Conservation (phyloP, 1,140 invertebrate genomes). For the Drosophila hydei region DNA sequence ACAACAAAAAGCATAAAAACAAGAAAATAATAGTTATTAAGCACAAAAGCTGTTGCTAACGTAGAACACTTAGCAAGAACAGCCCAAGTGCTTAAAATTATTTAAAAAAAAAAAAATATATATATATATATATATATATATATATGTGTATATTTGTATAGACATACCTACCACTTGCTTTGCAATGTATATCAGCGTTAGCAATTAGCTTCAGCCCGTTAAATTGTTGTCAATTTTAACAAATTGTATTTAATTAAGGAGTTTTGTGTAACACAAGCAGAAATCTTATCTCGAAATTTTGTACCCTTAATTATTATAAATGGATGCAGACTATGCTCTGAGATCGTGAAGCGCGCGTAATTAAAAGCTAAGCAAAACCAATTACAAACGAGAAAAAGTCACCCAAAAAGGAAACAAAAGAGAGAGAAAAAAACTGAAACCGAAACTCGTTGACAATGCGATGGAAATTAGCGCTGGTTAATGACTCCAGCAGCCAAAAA, state of each 20-base stretch:
- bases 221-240: slow-evolving; percentile 45
- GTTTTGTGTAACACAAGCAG: slow-evolving; percentile 33
- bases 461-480: slow-evolving; percentile 43
- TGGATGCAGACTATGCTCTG: slow-evolving; percentile 23
- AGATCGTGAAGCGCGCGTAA: slow-evolving; percentile 37
- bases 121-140: background rate
- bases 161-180: background rate
- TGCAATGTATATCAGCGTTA: background rate
- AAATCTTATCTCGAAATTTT: slow-evolving; percentile 25
- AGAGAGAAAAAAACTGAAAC: background rate
- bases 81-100: slow-evolving; percentile 12
- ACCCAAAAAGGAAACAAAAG: slow-evolving; percentile 4
- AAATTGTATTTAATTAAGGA: slow-evolving; percentile 55
- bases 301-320: slow-evolving; percentile 61
- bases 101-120: background rate
- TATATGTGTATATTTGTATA: background rate
- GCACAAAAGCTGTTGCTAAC: background rate
- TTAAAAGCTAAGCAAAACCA: slow-evolving; percentile 29
- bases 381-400: slow-evolving; percentile 32
- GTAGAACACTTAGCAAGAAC: slow-evolving; percentile 4
- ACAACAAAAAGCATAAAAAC: background rate
- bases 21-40: slow-evolving; percentile 15
- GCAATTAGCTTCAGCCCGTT: slow-evolving; percentile 8
- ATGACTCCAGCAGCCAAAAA: slow-evolving; percentile 30
- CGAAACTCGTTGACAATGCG: slow-evolving; percentile 40